Conservation (phyloP, 2,888 invertebrate species). For the Pristionchus fissidentatus region DNA sequence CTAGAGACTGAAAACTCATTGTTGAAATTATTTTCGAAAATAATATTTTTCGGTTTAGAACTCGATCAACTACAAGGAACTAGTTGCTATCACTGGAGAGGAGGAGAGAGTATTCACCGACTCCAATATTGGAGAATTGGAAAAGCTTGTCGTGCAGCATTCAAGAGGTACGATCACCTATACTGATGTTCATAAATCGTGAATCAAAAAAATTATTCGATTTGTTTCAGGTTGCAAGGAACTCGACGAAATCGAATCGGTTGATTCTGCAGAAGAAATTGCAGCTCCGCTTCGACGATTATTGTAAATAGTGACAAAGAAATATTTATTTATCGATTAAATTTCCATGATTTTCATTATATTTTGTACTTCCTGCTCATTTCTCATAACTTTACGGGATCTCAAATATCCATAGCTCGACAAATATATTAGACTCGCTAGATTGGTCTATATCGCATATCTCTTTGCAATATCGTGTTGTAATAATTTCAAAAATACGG, state of each 20-base stretch:
- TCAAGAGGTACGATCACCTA: not conserved
- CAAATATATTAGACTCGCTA: too few species aligned
- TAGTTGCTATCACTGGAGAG: conserved; percentile 60
- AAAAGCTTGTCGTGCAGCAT: conserved; percentile 40
- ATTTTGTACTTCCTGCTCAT: not conserved
- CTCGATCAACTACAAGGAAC: conserved; percentile 61
- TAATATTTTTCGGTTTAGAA: conserved; percentile 50
- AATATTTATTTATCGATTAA: too few species aligned
- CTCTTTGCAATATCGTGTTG: conserved; percentile 7
- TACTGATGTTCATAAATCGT: too few species aligned
- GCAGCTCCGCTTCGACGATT: not conserved
- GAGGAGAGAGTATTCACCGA: conserved; percentile 64
- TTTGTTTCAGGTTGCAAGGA: conserved; percentile 28
- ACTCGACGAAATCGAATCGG: conserved; percentile 8
- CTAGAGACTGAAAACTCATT: conserved; percentile 22
- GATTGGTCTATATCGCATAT: not conserved
- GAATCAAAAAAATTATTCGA: not conserved
- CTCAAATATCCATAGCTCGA: not conserved
- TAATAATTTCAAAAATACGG: conserved; percentile 1
- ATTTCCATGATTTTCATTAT: too few species aligned
- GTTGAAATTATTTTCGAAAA: not conserved
- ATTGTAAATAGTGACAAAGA: conserved; percentile 16
- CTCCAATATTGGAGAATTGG: conserved; percentile 53
- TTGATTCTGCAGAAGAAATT: not conserved
- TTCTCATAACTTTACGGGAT: conserved; percentile 30